Conservation (phyloP, 2,888 invertebrate genomes). For the Dinocampus coccinellae region DNA sequence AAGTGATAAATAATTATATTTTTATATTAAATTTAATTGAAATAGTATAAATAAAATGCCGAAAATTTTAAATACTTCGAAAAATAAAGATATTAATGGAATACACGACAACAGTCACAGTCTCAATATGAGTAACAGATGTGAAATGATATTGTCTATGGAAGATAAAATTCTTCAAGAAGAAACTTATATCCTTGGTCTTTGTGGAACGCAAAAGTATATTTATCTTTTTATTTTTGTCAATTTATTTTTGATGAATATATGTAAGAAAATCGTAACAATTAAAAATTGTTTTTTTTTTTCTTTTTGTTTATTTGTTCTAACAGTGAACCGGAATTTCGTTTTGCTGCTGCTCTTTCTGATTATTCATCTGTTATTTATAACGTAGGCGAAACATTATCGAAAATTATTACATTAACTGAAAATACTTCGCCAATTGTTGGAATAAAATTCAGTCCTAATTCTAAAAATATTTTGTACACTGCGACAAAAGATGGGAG, state of each 20-base stretch:
- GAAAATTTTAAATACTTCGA: conserved; percentile 55
- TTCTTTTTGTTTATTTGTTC: not conserved
- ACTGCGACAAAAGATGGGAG: conserved; percentile 73
- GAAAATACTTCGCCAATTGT: conserved; percentile 71
- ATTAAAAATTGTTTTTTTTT: no score
- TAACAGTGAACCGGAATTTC: conserved; percentile 62
- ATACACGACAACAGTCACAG: conserved; percentile 24
- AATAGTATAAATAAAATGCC: conserved; percentile 50
- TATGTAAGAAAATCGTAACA: no score
- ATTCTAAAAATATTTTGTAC: conserved; percentile 74
- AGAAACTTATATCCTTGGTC: conserved; percentile 74
- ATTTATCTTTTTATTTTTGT: conserved; percentile 55
- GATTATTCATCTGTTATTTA: conserved; percentile 71
- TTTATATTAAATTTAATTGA: no score
- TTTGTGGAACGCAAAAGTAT: conserved; percentile 73
- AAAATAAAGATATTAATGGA: conserved; percentile 52
- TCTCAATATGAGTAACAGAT: conserved; percentile 38
- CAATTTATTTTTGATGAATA: conserved; percentile 1
- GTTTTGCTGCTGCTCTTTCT: conserved; percentile 71
- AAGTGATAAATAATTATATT: no score
- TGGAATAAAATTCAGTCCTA: conserved; percentile 74
- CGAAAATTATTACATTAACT: conserved; percentile 64
- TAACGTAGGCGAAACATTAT: conserved; percentile 68
- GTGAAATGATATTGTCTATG: conserved; percentile 53
- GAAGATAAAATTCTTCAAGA: conserved; percentile 73